Evolutionary conservation across 2,797 vertebrate species (phyloP).

Genomic region (Enteromius radiatus): DNA sequence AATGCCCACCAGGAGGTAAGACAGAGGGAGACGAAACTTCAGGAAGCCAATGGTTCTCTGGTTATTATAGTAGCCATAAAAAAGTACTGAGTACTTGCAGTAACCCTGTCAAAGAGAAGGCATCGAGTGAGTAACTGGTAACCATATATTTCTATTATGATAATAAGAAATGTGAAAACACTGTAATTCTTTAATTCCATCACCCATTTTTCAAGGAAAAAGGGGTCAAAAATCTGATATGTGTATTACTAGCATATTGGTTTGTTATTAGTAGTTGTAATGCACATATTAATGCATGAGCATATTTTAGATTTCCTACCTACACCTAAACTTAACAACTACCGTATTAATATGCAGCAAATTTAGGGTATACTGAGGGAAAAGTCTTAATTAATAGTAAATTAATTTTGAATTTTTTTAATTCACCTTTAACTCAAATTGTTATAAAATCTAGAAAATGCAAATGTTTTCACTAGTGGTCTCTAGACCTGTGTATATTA

Average conservation of each 20-base stretch:
- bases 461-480: neutral
- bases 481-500: neutral
- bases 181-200: no score
- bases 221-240: neutral
- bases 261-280: neutral
- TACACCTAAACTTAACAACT: neutral
- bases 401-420: neutral
- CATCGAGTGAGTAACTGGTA: slow-evolving; percentile 22
- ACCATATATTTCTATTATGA: neutral
- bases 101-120: slow-evolving; percentile 82
- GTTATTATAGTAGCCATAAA: slow-evolving; percentile 95
- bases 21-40: slow-evolving; percentile 93
- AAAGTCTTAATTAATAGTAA: no score
- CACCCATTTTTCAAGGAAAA: neutral
- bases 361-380: no score
- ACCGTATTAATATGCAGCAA: no score
- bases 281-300: neutral
- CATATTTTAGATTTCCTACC: neutral
- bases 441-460: neutral
- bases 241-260: neutral
- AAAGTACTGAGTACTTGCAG: slow-evolving; percentile 94
- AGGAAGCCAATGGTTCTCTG: slow-evolving; percentile 93
- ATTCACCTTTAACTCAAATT: neutral
- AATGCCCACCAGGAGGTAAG: slow-evolving; percentile 96
- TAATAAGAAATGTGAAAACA: neutral